Percentiles rank a stretch among this genome's conserved stretches.
Evolutionary conservation across 2,888 invertebrate genomes (phyloP).

Genomic region (Ennomos quercinarius): DNA sequence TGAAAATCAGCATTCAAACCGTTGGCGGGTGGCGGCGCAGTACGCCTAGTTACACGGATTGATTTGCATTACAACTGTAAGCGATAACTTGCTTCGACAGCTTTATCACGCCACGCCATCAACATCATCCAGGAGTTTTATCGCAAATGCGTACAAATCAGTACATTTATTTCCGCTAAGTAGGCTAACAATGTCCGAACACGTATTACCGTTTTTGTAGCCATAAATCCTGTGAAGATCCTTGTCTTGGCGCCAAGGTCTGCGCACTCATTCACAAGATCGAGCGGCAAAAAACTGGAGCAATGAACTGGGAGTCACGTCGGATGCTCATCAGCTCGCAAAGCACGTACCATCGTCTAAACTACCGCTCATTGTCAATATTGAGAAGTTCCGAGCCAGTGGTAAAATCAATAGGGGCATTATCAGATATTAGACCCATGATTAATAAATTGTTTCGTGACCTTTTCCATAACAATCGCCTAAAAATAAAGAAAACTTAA

Average conservation of each 20-base stretch:
- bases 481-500: not conserved
- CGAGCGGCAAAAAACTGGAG: constrained; percentile 81
- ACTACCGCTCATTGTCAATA: constrained; percentile 85
- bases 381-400: constrained; percentile 75
- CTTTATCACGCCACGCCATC: constrained; percentile 44
- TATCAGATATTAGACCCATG: constrained; percentile 73
- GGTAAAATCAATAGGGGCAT: constrained; percentile 79
- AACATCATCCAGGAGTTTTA: constrained; percentile 46
- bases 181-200: constrained; percentile 46
- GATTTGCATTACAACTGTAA: constrained; percentile 59
- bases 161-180: constrained; percentile 42
- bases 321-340: constrained; percentile 74
- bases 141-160: constrained; percentile 42
- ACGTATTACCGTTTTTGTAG: constrained; percentile 59
- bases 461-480: constrained; percentile 63
- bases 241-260: constrained; percentile 71
- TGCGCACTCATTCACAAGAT: constrained; percentile 80
- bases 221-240: constrained; percentile 70
- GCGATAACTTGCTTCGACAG: constrained; percentile 53
- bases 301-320: constrained; percentile 83
- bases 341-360: constrained; percentile 80
- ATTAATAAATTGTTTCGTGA: constrained; percentile 57
- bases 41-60: constrained; percentile 62
- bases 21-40: constrained; percentile 49
- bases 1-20: constrained; percentile 76